A percentile compares a stretch with the other conserved stretches of the same genome.
Conservation (phyloP, 2,797 vertebrate genomes). For the Phoxinus dragarum region DNA sequence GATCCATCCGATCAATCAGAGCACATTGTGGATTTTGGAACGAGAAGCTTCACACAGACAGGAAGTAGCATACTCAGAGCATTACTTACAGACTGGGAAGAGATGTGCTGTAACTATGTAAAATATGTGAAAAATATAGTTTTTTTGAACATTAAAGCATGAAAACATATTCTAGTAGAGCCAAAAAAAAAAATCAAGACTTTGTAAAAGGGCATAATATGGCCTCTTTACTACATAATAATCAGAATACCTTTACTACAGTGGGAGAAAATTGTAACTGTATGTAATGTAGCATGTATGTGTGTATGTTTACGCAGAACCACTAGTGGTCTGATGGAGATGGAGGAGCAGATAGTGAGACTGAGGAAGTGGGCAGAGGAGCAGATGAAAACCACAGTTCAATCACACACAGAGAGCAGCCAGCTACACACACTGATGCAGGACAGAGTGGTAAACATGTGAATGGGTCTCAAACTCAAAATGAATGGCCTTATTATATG, state of each 20-base stretch:
- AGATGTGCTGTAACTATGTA: background rate
- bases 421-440: conserved; percentile 68
- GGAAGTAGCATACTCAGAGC: background rate
- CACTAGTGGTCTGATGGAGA: conserved; percentile 68
- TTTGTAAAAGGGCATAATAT: background rate
- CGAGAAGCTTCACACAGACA: background rate
- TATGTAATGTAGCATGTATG: background rate
- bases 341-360: conserved; percentile 72
- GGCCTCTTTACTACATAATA: background rate
- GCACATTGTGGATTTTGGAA: background rate
- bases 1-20: background rate
- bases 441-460: conserved; percentile 73
- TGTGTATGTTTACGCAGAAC: conserved; percentile 68
- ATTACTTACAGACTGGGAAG: background rate
- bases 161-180: background rate
- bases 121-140: background rate
- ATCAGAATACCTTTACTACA: background rate
- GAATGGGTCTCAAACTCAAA: background rate
- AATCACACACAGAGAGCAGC: conserved; percentile 65
- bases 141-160: background rate
- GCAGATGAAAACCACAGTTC: conserved; percentile 67
- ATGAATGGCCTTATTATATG: background rate
- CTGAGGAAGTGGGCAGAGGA: conserved; percentile 76
- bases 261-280: background rate
- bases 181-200: background rate